Percentiles rank a stretch among this genome's conserved stretches.
Evolutionary conservation across 2,113 vertebrate species (phyloP).

Genomic region (Leptocoma aspasia): DNA sequence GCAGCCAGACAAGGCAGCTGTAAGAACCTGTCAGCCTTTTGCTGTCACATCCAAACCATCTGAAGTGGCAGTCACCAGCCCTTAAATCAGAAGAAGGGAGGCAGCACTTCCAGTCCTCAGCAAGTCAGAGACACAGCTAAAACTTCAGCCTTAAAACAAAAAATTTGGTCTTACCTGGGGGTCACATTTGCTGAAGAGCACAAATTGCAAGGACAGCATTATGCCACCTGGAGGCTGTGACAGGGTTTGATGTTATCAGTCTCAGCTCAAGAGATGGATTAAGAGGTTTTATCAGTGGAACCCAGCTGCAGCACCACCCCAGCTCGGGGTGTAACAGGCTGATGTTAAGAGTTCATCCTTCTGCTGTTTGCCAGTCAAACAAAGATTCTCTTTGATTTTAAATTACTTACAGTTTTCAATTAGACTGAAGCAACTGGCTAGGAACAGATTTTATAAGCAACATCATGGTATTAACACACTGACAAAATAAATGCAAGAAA

Average conservation of each 20-base stretch:
- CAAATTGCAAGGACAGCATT: background rate
- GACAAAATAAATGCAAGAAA: background rate
- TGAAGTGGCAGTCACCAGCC: background rate
- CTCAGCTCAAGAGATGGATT: background rate
- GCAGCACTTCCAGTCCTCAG: background rate
- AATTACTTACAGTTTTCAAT: slow-evolving; percentile 10
- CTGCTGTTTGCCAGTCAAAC: slow-evolving; percentile 16
- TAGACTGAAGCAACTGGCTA: background rate
- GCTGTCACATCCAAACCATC: slow-evolving; percentile 13
- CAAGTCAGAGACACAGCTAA: background rate
- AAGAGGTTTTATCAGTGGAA: background rate
- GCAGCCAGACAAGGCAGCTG: slow-evolving; percentile 1
- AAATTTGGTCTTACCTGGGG: background rate
- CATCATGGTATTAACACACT: background rate
- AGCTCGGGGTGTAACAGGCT: background rate
- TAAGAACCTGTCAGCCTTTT: background rate
- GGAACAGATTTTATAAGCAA: background rate
- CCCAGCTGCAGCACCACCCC: background rate
- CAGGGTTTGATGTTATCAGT: background rate
- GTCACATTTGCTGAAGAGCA: background rate
- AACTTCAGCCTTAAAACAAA: background rate
- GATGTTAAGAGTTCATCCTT: background rate
- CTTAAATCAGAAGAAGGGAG: background rate
- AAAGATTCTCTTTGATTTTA: slow-evolving; percentile 17
- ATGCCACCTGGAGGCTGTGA: background rate